Conservation (phyloP, 2,888 invertebrate genomes). For the Camponotus fellah region DNA sequence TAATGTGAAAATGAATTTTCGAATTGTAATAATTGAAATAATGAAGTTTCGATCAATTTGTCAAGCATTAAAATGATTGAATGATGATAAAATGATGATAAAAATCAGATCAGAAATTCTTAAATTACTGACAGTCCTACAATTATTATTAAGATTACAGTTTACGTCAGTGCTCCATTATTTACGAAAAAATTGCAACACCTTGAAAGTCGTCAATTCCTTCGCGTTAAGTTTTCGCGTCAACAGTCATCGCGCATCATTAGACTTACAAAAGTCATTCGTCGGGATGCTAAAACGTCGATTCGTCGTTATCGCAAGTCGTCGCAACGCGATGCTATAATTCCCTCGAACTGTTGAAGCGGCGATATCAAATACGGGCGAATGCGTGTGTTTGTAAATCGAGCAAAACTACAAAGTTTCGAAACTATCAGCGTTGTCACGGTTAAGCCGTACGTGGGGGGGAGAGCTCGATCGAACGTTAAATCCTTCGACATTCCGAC, state of each 20-base stretch:
- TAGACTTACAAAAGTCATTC: conserved; percentile 26
- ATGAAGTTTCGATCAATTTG: too few relatives aligned
- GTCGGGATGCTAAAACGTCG: background rate
- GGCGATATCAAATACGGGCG: conserved; percentile 37
- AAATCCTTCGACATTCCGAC: conserved; percentile 67
- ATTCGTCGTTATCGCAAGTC: conserved; percentile 17
- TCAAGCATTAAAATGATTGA: background rate
- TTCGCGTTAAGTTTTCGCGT: conserved; percentile 10
- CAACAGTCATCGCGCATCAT: conserved; percentile 29
- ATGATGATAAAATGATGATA: too few relatives aligned
- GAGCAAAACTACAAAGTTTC: conserved; percentile 41
- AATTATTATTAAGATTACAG: background rate
- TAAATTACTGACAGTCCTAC: background rate
- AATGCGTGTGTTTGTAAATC: conserved; percentile 19
- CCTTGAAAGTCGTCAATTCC: conserved; percentile 32
- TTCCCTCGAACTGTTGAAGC: conserved; percentile 18
- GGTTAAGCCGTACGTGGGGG: conserved; percentile 3
- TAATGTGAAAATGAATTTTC: too few relatives aligned
- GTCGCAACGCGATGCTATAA: conserved; percentile 2
- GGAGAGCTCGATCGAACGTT: conserved; percentile 63
- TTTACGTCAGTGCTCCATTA: conserved; percentile 22
- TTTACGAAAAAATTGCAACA: conserved; percentile 41
- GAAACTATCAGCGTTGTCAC: conserved; percentile 30
- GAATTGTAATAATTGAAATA: background rate
- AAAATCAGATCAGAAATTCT: conserved; percentile 2